Evolutionary conservation across 2,888 invertebrate species (phyloP).

Genomic region (Neelides folsomi): DNA sequence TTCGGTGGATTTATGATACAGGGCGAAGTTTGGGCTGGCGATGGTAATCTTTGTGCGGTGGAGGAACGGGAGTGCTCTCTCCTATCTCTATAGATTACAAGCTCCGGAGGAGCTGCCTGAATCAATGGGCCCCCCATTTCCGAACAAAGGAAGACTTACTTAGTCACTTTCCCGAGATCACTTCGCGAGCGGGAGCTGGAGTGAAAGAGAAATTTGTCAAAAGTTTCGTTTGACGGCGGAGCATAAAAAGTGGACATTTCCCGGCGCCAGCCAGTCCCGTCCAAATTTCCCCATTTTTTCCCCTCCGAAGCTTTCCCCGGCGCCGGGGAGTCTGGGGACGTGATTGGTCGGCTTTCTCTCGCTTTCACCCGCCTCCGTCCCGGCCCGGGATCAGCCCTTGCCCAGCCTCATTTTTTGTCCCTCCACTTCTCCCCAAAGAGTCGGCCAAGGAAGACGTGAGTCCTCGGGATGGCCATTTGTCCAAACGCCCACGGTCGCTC

Average conservation of each 20-base stretch:
- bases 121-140: no score
- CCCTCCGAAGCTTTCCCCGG: conserved; percentile 28
- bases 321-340: conserved; percentile 30
- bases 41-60: no score
- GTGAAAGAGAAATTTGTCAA: conserved; percentile 29
- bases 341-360: conserved; percentile 32
- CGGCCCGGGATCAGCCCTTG: neutral
- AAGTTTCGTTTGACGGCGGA: conserved; percentile 26
- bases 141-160: no score
- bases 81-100: no score
- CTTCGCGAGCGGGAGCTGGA: conserved; percentile 10
- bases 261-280: conserved; percentile 32
- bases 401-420: conserved; percentile 20
- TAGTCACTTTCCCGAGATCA: no score
- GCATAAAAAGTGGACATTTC: conserved; percentile 33
- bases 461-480: neutral
- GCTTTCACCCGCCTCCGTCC: conserved; percentile 30
- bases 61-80: no score
- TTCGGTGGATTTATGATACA: no score
- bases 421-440: conserved; percentile 17
- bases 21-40: no score
- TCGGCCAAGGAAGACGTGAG: neutral
- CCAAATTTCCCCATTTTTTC: conserved; percentile 1
- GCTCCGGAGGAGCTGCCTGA: no score
- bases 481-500: conserved; percentile 1